phyloP scores from a whole-genome alignment of 1,140 invertebrate genomes.

The Zaprionus africanus region DNA sequence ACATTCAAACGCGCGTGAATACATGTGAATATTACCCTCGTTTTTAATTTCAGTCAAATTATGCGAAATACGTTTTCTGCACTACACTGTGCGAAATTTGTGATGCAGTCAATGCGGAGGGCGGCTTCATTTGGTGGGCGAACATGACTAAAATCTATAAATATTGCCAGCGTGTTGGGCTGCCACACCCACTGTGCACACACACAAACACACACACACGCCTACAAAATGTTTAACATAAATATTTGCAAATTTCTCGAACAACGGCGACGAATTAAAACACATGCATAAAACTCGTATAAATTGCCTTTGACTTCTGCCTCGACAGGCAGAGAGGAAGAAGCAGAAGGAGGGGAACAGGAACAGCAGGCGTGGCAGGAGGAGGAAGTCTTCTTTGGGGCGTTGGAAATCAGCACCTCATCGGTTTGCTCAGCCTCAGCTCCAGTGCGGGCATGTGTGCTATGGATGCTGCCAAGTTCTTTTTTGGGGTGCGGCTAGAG shows the following conservation, averaged over 20 bases:
- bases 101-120: constrained; percentile 18
- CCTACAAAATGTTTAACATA: constrained; percentile 65
- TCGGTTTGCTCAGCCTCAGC: constrained; percentile 40
- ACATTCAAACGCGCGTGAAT: constrained; percentile 44
- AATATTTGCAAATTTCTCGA: constrained; percentile 59
- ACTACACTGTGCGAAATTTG: constrained; percentile 50
- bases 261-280: constrained; percentile 60
- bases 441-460: constrained; percentile 32
- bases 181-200: constrained; percentile 40
- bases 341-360: not conserved
- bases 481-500: constrained; percentile 62
- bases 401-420: constrained; percentile 76
- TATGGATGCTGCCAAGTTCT: constrained; percentile 9
- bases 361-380: not conserved
- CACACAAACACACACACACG: constrained; percentile 24
- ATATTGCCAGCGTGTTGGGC: constrained; percentile 37
- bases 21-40: constrained; percentile 74
- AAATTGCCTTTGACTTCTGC: constrained; percentile 48
- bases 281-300: constrained; percentile 46
- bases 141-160: constrained; percentile 34
- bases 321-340: not conserved
- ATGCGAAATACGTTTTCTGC: constrained; percentile 61
- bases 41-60: constrained; percentile 81
- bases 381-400: constrained; percentile 46
- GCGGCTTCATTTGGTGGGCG: constrained; percentile 28